Evolutionary conservation across 2,888 invertebrate species (phyloP).

Genomic region (Malthinus seriepunctatus): DNA sequence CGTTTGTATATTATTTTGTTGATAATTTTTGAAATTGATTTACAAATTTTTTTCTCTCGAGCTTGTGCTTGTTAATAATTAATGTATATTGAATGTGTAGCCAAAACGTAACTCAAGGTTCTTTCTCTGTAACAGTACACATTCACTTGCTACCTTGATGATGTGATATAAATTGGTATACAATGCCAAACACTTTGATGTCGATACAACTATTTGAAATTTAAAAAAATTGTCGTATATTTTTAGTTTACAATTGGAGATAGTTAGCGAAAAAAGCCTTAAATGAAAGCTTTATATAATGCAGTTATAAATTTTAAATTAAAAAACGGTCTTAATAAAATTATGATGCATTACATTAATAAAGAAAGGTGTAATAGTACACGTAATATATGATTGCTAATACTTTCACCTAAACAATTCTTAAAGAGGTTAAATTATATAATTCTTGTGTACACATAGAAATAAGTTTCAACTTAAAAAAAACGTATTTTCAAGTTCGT

Average conservation of each 20-base stretch:
- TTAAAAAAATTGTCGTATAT: neutral
- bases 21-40: too few relatives aligned
- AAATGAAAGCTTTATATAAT: too few relatives aligned
- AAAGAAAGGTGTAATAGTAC: slow-evolving; percentile 27
- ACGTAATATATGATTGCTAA: slow-evolving; percentile 28
- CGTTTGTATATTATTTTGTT: too few relatives aligned
- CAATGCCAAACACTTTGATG: slow-evolving; percentile 20
- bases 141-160: slow-evolving; percentile 30
- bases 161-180: slow-evolving; percentile 25
- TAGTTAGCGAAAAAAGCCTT: too few relatives aligned
- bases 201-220: slow-evolving; percentile 6
- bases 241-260: too few relatives aligned
- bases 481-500: slow-evolving; percentile 6
- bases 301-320: neutral
- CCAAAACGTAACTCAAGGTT: slow-evolving; percentile 26
- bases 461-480: slow-evolving; percentile 12
- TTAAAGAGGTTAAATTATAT: slow-evolving; percentile 50
- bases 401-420: slow-evolving; percentile 49
- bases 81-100: slow-evolving; percentile 17
- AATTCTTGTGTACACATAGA: slow-evolving; percentile 40
- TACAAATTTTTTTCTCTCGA: slow-evolving; percentile 1
- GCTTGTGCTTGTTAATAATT: slow-evolving; percentile 1
- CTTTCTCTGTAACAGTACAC: slow-evolving; percentile 30
- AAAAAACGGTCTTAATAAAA: neutral
- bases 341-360: slow-evolving; percentile 25